These are phyloP conservation scores for Heteromurus nitidus DNA, from an alignment of 2,888 invertebrate species.

Conservation along the genomic window DNA sequence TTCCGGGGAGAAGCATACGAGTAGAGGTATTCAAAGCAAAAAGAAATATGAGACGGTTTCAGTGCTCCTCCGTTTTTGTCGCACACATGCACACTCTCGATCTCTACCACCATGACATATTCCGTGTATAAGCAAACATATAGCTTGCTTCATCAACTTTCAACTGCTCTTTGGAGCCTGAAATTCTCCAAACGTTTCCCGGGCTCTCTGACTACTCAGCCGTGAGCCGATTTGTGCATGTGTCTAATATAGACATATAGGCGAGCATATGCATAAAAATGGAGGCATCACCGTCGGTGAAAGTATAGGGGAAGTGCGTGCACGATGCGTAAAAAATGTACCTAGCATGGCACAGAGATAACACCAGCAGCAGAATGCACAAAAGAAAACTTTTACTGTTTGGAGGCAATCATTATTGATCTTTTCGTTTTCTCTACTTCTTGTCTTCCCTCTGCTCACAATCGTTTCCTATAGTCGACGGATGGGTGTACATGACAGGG, in stretches of 20 bases:
- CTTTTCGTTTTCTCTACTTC: conserved; percentile 19
- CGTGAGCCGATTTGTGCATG: no score
- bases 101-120: background rate
- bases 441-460: background rate
- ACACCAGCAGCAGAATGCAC: conserved; percentile 27
- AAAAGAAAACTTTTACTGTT: conserved; percentile 34
- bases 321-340: conserved; percentile 45
- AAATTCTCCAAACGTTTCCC: background rate
- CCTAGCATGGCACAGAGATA: conserved; percentile 8
- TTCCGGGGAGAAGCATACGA: background rate
- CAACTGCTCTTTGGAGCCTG: conserved; percentile 30
- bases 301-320: conserved; percentile 40
- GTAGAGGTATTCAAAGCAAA: background rate
- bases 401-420: conserved; percentile 49
- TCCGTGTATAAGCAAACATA: conserved; percentile 32
- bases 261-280: no score
- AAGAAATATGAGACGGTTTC: background rate
- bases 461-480: background rate
- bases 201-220: background rate
- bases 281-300: no score
- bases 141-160: conserved; percentile 40
- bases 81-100: background rate
- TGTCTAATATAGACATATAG: no score
- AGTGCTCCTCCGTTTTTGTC: background rate
- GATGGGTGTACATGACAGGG: background rate